Evolutionary conservation across 2,113 vertebrate genomes (phyloP).

Genomic region (Eidolon helvum): DNA sequence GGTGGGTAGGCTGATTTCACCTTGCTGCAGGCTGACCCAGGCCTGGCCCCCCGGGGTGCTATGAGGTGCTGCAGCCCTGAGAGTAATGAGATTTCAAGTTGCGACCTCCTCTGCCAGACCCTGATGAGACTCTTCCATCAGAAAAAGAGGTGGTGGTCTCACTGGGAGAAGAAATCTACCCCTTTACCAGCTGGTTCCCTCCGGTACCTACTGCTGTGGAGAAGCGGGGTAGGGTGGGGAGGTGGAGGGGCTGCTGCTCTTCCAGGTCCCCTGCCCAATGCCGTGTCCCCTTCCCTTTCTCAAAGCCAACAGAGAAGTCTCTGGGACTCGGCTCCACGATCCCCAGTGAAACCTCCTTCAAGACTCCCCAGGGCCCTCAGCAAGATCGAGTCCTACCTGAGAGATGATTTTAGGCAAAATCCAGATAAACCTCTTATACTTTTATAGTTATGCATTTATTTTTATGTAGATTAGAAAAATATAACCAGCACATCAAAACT

Average conservation of each 20-base stretch:
- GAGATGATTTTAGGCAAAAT: slow-evolving; percentile 30
- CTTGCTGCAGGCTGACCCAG: not conserved
- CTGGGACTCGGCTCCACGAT: not conserved
- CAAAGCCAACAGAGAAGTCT: not conserved
- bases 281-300: not conserved
- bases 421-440: slow-evolving; percentile 25
- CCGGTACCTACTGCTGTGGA: not conserved
- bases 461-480: slow-evolving; percentile 64
- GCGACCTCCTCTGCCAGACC: not conserved
- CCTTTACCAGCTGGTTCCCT: not conserved
- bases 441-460: slow-evolving; percentile 57
- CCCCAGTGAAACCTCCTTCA: not conserved
- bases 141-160: not conserved
- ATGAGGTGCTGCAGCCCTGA: slow-evolving; percentile 43
- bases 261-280: accelerated
- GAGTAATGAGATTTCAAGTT: not conserved
- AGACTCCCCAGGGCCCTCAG: not conserved
- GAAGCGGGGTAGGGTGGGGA: not conserved
- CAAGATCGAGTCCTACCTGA: not conserved
- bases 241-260: not conserved
- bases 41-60: not conserved
- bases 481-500: slow-evolving; percentile 59
- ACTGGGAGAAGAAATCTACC: not conserved
- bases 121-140: not conserved
- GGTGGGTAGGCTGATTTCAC: slow-evolving; percentile 34